Percentiles rank a stretch among this genome's conserved stretches.
These are phyloP conservation scores for Pachycephus smyrnensis DNA, from an alignment of 2,888 invertebrate species.

Conservation along the genomic window DNA sequence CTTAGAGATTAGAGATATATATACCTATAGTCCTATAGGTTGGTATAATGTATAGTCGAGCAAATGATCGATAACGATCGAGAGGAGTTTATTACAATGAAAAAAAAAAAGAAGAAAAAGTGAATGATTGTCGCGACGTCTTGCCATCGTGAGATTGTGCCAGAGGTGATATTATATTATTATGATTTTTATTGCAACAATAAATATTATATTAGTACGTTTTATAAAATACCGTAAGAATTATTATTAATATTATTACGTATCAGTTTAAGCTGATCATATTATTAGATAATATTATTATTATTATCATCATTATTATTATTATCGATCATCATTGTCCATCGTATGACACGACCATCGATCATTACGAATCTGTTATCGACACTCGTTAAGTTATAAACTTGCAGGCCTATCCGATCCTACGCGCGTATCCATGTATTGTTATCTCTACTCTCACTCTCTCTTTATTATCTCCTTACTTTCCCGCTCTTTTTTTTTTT, in stretches of 20 bases:
- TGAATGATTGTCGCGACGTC: slow-evolving; percentile 59
- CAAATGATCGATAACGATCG: slow-evolving; percentile 22
- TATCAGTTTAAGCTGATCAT: not conserved
- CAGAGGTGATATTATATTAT: slow-evolving; percentile 68
- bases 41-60: not conserved
- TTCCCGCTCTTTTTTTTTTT: not conserved
- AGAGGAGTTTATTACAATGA: slow-evolving; percentile 6
- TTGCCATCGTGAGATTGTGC: slow-evolving; percentile 68
- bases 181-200: slow-evolving; percentile 66
- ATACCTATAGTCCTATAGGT: slow-evolving; percentile 5
- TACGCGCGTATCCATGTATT: slow-evolving; percentile 8
- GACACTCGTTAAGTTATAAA: slow-evolving; percentile 15
- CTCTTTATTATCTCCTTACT: not conserved
- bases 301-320: slow-evolving; percentile 25
- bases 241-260: slow-evolving; percentile 13
- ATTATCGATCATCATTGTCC: not conserved
- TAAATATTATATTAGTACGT: slow-evolving; percentile 68
- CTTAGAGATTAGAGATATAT: not conserved
- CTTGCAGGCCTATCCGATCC: slow-evolving; percentile 17
- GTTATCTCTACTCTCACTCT: not conserved
- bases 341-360: not conserved
- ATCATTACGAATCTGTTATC: slow-evolving; percentile 4
- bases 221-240: slow-evolving; percentile 58
- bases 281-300: slow-evolving; percentile 25
- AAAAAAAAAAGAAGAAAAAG: slow-evolving; percentile 22